Percentiles rank a stretch among this genome's conserved stretches.
These are phyloP conservation scores for Hydrolagus affinis DNA, from an alignment of 2,113 vertebrate genomes.

Conservation along the genomic window DNA sequence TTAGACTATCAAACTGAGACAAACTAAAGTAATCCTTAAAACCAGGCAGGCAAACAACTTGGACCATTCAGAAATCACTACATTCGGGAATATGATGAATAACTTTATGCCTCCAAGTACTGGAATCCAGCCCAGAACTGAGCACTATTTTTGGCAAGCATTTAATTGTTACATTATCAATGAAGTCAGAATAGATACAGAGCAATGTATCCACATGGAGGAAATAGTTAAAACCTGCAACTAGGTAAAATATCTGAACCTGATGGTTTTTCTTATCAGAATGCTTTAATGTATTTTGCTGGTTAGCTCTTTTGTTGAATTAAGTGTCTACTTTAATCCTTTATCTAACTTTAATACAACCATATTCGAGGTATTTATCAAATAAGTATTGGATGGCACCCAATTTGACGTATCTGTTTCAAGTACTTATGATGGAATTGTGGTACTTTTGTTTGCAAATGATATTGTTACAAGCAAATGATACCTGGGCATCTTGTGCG, in stretches of 20 bases:
- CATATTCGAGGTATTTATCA: too few relatives aligned
- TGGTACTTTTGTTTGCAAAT: too few relatives aligned
- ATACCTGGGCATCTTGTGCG: too few relatives aligned
- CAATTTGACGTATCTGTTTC: too few relatives aligned
- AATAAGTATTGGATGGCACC: too few relatives aligned
- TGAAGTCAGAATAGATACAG: constrained; percentile 6
- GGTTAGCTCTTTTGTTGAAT: neutral
- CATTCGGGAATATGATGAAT: neutral
- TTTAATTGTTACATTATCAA: constrained; percentile 8
- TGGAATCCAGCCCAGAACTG: constrained; percentile 19
- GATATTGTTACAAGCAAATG: too few relatives aligned
- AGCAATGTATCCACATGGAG: constrained; percentile 19
- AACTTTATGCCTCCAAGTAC: neutral
- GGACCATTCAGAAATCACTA: neutral
- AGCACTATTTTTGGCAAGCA: constrained; percentile 25
- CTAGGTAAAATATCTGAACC: constrained; percentile 3
- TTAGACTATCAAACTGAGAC: neutral
- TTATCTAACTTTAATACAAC: too few relatives aligned
- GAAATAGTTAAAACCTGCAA: constrained; percentile 12
- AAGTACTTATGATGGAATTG: too few relatives aligned
- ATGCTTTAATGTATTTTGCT: constrained; percentile 5
- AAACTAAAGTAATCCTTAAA: neutral
- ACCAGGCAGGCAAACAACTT: neutral
- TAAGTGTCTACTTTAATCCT: neutral
- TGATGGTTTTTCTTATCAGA: neutral